phyloP scores from a whole-genome alignment of 1,140 invertebrate genomes.

The Trichogramma pretiosum region DNA sequence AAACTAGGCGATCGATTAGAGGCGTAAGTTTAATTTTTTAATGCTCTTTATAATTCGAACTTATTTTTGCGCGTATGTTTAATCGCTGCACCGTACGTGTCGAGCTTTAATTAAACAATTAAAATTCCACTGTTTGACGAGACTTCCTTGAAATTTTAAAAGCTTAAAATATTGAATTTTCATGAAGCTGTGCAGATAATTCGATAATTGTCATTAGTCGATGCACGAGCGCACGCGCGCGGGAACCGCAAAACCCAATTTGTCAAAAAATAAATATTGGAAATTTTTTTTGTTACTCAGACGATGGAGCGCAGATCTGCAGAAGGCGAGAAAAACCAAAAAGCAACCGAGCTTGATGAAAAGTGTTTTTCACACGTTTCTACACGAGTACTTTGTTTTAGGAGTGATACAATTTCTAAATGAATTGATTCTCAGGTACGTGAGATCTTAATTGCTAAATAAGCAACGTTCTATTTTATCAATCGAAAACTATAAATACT shows the following conservation, averaged over 20 bases:
- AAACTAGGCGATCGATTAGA: conserved; percentile 46
- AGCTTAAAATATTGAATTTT: no score
- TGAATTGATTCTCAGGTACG: conserved; percentile 35
- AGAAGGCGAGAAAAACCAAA: not conserved
- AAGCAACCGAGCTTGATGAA: conserved; percentile 33
- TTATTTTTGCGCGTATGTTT: no score
- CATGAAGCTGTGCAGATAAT: no score
- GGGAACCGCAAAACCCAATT: conserved; percentile 38
- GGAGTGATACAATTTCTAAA: conserved; percentile 39
- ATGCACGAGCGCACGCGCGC: no score
- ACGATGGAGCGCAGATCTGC: not conserved
- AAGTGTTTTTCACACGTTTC: conserved; percentile 53
- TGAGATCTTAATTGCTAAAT: conserved; percentile 22
- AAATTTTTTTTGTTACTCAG: conserved; percentile 50
- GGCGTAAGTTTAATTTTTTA: conserved; percentile 37
- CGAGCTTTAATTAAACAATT: no score
- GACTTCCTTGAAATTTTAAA: no score
- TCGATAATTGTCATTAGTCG: no score
- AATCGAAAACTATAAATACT: not conserved
- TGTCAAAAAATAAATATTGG: conserved; percentile 51
- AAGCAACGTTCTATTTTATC: not conserved
- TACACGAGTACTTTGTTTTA: conserved; percentile 45
- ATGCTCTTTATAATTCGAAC: no score
- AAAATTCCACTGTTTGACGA: no score
- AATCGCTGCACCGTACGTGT: no score